Evolutionary conservation across 2,888 invertebrate species (phyloP).

Genomic region (Eulithis testata): DNA sequence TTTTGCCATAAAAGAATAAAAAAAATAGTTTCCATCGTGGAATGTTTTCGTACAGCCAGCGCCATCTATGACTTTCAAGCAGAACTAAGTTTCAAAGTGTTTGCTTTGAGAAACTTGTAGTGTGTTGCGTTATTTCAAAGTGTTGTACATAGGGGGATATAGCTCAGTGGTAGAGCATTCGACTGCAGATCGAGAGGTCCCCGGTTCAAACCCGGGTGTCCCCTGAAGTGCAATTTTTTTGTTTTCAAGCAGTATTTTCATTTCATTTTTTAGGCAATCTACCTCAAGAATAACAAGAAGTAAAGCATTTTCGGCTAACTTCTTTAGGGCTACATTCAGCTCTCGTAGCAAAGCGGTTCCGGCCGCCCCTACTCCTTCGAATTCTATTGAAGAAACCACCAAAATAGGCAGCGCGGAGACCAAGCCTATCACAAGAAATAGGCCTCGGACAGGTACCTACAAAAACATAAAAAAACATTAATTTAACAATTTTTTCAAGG

Average conservation of each 20-base stretch:
- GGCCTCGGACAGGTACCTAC: constrained; percentile 71
- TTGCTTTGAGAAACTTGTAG: constrained; percentile 42
- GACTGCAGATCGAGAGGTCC: constrained; percentile 84
- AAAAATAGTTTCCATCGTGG: background rate
- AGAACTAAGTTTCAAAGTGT: constrained; percentile 24
- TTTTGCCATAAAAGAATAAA: too few relatives aligned
- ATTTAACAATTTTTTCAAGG: too few relatives aligned
- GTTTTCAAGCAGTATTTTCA: constrained; percentile 33
- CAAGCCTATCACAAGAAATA: constrained; percentile 78
- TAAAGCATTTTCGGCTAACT: constrained; percentile 71
- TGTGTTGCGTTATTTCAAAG: constrained; percentile 49
- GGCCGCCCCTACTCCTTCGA: constrained; percentile 56
- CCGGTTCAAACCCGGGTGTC: constrained; percentile 84
- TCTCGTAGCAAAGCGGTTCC: constrained; percentile 78
- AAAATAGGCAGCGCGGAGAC: constrained; percentile 83
- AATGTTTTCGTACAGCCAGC: constrained; percentile 39
- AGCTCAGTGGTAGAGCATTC: constrained; percentile 84
- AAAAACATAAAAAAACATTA: too few relatives aligned
- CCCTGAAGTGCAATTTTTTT: constrained; percentile 53
- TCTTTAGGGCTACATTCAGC: constrained; percentile 79
- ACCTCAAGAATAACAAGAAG: constrained; percentile 46
- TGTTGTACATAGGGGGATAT: constrained; percentile 61
- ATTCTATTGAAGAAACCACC: constrained; percentile 65
- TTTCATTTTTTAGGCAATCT: constrained; percentile 54
- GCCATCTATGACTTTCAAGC: constrained; percentile 57